Evolutionary conservation across 1,140 invertebrate genomes (phyloP).

Genomic region (Nautilus pompilius): DNA sequence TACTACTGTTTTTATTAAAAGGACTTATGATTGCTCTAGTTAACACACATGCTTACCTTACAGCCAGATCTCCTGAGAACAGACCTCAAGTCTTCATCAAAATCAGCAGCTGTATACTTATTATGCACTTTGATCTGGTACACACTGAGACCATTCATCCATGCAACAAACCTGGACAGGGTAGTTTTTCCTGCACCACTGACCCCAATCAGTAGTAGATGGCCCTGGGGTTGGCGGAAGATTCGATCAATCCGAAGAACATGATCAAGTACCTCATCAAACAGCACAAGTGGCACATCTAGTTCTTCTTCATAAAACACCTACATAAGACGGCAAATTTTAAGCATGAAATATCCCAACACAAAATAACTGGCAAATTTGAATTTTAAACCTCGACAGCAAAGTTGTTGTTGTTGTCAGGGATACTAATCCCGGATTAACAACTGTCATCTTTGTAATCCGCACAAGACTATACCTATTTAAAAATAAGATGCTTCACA

Average conservation of each 20-base stretch:
- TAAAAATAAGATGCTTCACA: too few relatives aligned
- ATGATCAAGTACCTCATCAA: constrained; percentile 98
- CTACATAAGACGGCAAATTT: constrained; percentile 47
- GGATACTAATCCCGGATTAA: too few relatives aligned
- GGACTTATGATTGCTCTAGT: too few relatives aligned
- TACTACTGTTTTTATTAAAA: too few relatives aligned
- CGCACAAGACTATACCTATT: too few relatives aligned
- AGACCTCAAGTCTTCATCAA: constrained; percentile 95
- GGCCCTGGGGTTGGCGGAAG: constrained; percentile 94
- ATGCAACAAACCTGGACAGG: constrained; percentile 96
- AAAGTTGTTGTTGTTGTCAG: too few relatives aligned
- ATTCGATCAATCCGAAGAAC: constrained; percentile 97
- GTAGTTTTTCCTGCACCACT: constrained; percentile 98
- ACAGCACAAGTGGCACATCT: constrained; percentile 95
- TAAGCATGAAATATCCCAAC: not conserved
- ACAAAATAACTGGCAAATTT: too few relatives aligned
- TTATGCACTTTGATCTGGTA: constrained; percentile 94
- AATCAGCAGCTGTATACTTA: constrained; percentile 97
- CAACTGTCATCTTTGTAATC: too few relatives aligned
- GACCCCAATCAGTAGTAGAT: constrained; percentile 81
- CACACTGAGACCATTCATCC: constrained; percentile 98
- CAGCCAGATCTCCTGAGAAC: constrained; percentile 93
- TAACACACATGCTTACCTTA: constrained; percentile 66
- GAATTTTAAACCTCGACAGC: too few relatives aligned
- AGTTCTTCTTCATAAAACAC: constrained; percentile 99